These are phyloP conservation scores for Palythoa caribaeorum DNA, from an alignment of 92 coral and sea anemone species.

Conservation along the genomic window DNA sequence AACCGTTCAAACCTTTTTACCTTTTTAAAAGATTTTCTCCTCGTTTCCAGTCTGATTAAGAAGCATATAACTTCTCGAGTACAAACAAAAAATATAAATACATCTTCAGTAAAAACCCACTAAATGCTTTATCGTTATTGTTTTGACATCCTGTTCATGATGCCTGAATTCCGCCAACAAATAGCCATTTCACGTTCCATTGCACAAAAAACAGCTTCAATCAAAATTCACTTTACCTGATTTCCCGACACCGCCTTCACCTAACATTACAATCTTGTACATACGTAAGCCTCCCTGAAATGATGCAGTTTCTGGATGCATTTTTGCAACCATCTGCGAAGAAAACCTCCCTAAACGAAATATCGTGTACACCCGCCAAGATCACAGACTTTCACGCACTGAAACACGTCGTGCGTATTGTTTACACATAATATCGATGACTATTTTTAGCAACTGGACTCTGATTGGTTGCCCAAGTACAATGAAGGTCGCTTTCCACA, in stretches of 20 bases:
- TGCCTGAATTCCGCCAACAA: constrained; percentile 47
- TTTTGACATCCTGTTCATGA: constrained; percentile 36
- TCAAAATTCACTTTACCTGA: constrained; percentile 62
- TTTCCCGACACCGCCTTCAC: constrained; percentile 82
- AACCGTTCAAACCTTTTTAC: background rate
- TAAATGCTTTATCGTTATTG: constrained; percentile 25
- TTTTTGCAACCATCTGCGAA: constrained; percentile 40
- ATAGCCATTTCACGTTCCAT: constrained; percentile 29
- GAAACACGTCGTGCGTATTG: constrained; percentile 34
- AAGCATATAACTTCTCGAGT: background rate
- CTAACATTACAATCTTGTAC: constrained; percentile 73
- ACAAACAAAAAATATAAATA: constrained; percentile 18
- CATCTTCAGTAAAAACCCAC: constrained; percentile 21
- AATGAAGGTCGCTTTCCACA: background rate
- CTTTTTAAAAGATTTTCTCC: background rate
- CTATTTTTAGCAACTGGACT: constrained; percentile 17
- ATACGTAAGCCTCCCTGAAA: constrained; percentile 78
- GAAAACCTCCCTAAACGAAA: constrained; percentile 5
- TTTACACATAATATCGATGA: constrained; percentile 12
- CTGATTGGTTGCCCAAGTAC: constrained; percentile 32
- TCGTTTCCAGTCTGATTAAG: background rate
- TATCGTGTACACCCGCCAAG: background rate
- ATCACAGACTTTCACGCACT: constrained; percentile 22
- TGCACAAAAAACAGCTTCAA: constrained; percentile 38
- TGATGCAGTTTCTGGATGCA: constrained; percentile 77